Evolutionary conservation across 1,140 invertebrate genomes (phyloP).

Genomic region (Sinonovacula constricta): DNA sequence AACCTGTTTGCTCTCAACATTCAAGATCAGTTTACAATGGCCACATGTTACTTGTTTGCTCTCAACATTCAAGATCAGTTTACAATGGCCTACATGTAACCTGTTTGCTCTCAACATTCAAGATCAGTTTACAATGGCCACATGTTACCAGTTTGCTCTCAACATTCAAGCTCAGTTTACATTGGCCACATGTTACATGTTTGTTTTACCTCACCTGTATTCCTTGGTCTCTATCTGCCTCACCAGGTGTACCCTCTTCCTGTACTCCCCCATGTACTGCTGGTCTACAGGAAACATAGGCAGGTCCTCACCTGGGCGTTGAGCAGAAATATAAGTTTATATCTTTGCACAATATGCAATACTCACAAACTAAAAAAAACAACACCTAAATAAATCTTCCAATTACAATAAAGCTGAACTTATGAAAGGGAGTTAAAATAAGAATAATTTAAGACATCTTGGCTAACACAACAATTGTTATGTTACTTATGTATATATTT

Average conservation of each 20-base stretch:
- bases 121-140: no score
- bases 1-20: no score
- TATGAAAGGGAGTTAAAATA: background rate
- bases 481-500: no score
- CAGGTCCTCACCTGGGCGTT: constrained; percentile 87
- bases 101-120: no score
- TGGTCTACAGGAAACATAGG: constrained; percentile 89
- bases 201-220: constrained; percentile 60
- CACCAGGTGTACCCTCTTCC: constrained; percentile 87
- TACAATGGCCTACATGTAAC: background rate
- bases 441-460: background rate
- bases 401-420: background rate
- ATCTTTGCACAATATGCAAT: background rate
- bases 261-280: constrained; percentile 83
- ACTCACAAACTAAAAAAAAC: no score
- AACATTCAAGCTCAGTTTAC: background rate
- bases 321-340: background rate
- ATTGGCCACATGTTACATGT: background rate
- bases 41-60: no score
- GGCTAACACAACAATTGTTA: no score
- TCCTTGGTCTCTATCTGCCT: constrained; percentile 84
- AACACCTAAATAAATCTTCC: background rate
- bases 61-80: no score
- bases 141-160: background rate
- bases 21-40: no score